Percentiles rank a stretch among this genome's conserved stretches.
phyloP scores from a whole-genome alignment of 2,888 invertebrate species.

The Pristionchus exspectatus region DNA sequence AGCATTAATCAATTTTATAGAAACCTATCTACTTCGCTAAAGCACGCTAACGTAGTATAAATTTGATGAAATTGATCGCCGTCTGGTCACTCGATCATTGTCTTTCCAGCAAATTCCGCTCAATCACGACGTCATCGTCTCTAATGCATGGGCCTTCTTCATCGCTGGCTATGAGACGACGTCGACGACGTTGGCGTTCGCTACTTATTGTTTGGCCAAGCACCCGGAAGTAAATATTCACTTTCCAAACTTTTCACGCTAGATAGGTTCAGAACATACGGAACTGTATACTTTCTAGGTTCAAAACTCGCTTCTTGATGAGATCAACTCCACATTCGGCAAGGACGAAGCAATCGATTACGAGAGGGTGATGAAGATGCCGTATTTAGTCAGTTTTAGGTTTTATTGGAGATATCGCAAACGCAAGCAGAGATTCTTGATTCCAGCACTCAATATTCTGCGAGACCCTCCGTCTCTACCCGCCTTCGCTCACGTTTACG shows the following conservation, averaged over 20 bases:
- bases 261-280: background rate
- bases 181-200: slow-evolving; percentile 80
- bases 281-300: background rate
- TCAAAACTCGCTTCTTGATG: background rate
- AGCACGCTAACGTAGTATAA: background rate
- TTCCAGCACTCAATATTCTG: slow-evolving; percentile 48
- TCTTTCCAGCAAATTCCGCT: slow-evolving; percentile 7
- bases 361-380: slow-evolving; percentile 43
- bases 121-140: slow-evolving; percentile 52
- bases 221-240: slow-evolving; percentile 78
- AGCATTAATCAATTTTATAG: background rate
- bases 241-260: background rate
- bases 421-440: background rate
- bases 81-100: no score
- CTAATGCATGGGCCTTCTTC: slow-evolving; percentile 55
- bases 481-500: slow-evolving; percentile 44
- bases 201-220: slow-evolving; percentile 80
- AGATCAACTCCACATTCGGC: background rate
- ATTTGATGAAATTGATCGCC: background rate
- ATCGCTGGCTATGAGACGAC: slow-evolving; percentile 79
- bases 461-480: slow-evolving; percentile 44
- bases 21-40: no score
- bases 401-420: background rate
- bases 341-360: slow-evolving; percentile 10
- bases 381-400: background rate